Evolutionary conservation across 2,888 invertebrate species (phyloP), one percentile per base, ranked within the genome.

Genomic region (Escarpia spicata): DNA sequence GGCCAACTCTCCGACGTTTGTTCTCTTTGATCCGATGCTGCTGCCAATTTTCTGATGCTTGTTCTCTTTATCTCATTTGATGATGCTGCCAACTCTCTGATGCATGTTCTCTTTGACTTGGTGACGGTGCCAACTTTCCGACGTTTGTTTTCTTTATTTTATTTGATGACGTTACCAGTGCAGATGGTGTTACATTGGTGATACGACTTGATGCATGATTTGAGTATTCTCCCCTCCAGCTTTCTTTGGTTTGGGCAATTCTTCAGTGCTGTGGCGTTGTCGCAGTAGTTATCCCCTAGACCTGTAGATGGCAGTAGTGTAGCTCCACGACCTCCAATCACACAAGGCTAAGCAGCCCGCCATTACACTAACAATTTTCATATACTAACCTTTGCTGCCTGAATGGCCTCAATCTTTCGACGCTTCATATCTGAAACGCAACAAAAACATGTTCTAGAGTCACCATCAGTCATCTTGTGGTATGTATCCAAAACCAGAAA

Each of bases 361-460:
- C 90, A 92, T 92, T 90, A 75, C 75, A 26, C 92, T 91, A 89
- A 92, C 89, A 91, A 89, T 91, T 92, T 92, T 92, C 92, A 92
- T 58, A 91, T 93, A 93, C 93, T 93, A 93, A 93, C 93, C 93
- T 93, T 93, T 92, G 90, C 52, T 91, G 60, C 31, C 90, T 89
- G 89, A 60, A 37, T 60, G 91, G 75, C 91, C 89, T 93, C 93
- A 45, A 93, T 91, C 91, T 93, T 93, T 90, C 93, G 92, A 43
- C 93, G 92, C 92, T 93, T 93, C 43, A 92, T 92, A 92, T 93
- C 93, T 93, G 92, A 58, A 92, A 92, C 26, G 12, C n/a, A 45
- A 91, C 31, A 90, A 92, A 91, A 91, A 15, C 52, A 52, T 45
- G 44, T 12, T 91, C 26, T 45, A 37, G 26, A 91, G 43, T 0